These are phyloP conservation scores for Halcyon badia DNA, from an alignment of 2,797 vertebrate species.

Conservation along the genomic window DNA sequence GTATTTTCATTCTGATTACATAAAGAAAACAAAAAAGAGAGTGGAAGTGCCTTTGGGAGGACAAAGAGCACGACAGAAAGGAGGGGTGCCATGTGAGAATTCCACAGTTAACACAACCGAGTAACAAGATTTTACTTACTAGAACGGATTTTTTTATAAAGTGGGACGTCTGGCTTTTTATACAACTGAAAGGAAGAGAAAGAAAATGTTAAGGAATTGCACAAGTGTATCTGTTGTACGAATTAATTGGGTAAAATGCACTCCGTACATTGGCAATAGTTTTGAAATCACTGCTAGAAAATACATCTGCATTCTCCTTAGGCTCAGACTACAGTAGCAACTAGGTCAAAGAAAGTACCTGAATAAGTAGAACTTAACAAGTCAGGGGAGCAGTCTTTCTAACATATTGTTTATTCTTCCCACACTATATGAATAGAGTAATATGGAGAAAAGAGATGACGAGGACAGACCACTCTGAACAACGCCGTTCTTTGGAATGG, in stretches of 20 bases:
- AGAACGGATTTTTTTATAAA: conserved; percentile 88
- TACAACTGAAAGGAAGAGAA: conserved; percentile 80
- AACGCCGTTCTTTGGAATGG: not conserved
- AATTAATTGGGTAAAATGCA: not conserved
- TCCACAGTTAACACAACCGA: not conserved
- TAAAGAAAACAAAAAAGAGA: not conserved
- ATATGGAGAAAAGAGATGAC: not conserved
- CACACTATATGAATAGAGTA: not conserved
- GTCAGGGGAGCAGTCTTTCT: not conserved
- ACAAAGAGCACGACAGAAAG: not conserved
- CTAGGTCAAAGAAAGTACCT: not conserved
- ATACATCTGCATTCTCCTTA: not conserved
- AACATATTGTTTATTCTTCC: not conserved
- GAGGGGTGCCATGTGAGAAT: not conserved
- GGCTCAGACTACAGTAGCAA: not conserved
- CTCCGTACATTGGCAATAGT: not conserved
- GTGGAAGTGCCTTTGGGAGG: not conserved
- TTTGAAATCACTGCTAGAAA: conserved; percentile 3
- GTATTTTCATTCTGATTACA: not conserved
- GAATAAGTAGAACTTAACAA: not conserved
- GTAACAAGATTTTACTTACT: conserved; percentile 79
- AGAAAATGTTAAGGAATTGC: conserved; percentile 45
- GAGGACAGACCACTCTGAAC: not conserved
- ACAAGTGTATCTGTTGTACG: conserved; percentile 15
- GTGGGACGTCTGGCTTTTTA: conserved; percentile 87